These are phyloP conservation scores for Phymatocera aterrima DNA, from an alignment of 2,888 invertebrate genomes.

Conservation along the genomic window DNA sequence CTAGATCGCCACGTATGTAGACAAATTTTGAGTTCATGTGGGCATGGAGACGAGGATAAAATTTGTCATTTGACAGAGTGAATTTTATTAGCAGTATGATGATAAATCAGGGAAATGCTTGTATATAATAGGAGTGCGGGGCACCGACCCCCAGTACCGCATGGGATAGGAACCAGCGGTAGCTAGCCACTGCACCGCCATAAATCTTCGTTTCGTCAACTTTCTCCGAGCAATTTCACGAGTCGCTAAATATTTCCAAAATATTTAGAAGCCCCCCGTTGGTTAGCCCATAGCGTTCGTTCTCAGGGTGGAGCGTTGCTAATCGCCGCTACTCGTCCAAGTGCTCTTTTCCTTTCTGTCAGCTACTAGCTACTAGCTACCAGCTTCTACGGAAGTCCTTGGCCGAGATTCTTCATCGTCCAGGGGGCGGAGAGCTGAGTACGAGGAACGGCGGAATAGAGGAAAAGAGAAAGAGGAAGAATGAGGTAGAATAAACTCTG, in stretches of 20 bases:
- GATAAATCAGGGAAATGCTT: constrained; percentile 2
- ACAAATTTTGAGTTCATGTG: not conserved
- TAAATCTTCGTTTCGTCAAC: constrained; percentile 55
- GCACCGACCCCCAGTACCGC: constrained; percentile 5
- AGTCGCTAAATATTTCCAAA: constrained; percentile 67
- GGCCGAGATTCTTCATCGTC: constrained; percentile 24
- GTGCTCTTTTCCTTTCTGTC: constrained; percentile 36
- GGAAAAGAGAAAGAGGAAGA: no score
- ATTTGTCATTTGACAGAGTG: no score
- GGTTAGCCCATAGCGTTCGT: not conserved
- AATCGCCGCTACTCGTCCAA: constrained; percentile 37
- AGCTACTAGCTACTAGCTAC: no score
- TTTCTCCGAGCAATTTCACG: constrained; percentile 51
- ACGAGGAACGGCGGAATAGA: not conserved
- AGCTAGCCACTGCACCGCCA: constrained; percentile 52
- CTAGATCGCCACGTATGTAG: not conserved
- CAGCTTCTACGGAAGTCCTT: constrained; percentile 27
- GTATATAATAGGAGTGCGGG: not conserved
- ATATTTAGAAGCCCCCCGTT: constrained; percentile 64
- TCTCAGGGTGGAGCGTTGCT: constrained; percentile 30
- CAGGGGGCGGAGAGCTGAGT: not conserved
- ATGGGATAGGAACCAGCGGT: constrained; percentile 49
- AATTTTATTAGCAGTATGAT: not conserved
- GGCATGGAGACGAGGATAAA: no score
- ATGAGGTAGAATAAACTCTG: not conserved